phyloP scores from a whole-genome alignment of 2,113 vertebrate genomes.

The Todiramphus chloris region DNA sequence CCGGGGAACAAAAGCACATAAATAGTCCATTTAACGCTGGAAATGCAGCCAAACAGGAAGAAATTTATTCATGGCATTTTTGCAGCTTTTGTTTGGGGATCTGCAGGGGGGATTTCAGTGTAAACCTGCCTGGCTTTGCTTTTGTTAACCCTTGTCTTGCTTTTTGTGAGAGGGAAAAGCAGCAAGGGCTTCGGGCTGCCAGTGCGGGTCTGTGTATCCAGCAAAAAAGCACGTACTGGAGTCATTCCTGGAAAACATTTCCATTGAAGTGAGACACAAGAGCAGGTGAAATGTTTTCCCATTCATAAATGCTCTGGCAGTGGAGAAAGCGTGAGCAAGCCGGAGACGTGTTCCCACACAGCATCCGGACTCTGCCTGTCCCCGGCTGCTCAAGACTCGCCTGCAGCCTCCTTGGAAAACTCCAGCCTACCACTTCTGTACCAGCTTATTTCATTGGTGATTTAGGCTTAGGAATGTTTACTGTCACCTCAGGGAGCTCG shows the following conservation, averaged over 20 bases:
- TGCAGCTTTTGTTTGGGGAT: constrained; percentile 10
- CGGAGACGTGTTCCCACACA: too few relatives aligned
- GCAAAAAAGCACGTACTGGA: background rate
- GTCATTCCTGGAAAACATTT: background rate
- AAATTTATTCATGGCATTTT: constrained; percentile 20
- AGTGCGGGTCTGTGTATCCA: background rate
- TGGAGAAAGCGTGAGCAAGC: background rate
- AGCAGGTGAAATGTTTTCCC: background rate
- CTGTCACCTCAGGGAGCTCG: background rate
- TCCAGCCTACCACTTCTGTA: background rate
- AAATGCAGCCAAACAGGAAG: background rate
- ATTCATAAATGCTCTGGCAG: background rate
- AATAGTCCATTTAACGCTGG: background rate
- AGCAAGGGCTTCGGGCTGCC: background rate
- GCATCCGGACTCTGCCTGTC: background rate
- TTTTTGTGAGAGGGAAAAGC: background rate
- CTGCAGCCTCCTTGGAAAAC: background rate
- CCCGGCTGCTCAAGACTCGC: background rate
- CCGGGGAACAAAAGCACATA: background rate
- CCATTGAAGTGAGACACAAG: background rate
- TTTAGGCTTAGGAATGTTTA: background rate
- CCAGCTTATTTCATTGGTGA: background rate
- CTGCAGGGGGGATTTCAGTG: constrained; percentile 1
- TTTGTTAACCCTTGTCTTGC: background rate
- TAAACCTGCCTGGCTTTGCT: background rate